Conservation (phyloP, 2,113 vertebrate species). For the Turdus rufiventris region DNA sequence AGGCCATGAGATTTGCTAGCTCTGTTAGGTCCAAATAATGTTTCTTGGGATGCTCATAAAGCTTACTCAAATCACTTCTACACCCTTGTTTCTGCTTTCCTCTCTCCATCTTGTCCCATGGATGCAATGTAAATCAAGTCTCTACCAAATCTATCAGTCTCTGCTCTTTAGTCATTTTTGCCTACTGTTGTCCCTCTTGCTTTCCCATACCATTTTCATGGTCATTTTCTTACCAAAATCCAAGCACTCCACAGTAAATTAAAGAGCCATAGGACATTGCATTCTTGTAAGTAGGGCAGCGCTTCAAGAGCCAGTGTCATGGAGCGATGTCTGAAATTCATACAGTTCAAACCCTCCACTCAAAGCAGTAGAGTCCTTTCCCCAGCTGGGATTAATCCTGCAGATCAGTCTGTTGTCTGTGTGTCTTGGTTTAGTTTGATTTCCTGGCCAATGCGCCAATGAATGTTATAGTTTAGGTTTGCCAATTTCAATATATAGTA, state of each 20-base stretch:
- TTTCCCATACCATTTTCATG: not conserved
- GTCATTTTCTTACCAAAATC: not conserved
- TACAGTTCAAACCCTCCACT: not conserved
- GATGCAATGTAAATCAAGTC: not conserved
- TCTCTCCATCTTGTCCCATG: not conserved
- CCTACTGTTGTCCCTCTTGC: not conserved
- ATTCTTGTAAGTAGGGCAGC: not conserved
- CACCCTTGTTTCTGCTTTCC: not conserved
- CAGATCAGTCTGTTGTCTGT: not conserved
- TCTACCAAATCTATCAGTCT: not conserved
- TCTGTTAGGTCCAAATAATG: not conserved
- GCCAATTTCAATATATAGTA: no score
- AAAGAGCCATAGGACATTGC: not conserved
- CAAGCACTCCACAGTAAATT: not conserved
- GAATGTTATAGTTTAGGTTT: no score
- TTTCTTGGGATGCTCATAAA: not conserved
- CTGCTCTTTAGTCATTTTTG: not conserved
- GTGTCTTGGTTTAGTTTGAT: no score
- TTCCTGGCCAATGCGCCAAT: no score
- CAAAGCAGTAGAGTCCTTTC: not conserved
- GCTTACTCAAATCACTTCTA: not conserved
- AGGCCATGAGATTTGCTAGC: not conserved
- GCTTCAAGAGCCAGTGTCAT: not conserved
- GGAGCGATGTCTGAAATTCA: not conserved
- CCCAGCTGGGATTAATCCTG: fast-evolving